Conservation (phyloP, 2,888 invertebrate species). For the Leptothorax acervorum region DNA sequence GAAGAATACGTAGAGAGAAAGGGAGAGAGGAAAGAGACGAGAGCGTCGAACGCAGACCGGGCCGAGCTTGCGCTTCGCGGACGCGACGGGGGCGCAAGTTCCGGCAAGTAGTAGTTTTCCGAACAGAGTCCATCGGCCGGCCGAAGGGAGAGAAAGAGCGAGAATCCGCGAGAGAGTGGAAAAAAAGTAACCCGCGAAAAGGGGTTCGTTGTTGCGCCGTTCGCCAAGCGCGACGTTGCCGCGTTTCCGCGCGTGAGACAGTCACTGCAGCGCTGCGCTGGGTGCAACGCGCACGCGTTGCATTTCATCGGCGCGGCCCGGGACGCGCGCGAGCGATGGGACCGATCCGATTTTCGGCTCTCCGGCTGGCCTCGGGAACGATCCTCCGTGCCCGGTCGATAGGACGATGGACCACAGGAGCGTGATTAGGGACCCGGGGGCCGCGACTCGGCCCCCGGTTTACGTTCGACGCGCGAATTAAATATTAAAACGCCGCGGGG, state of each 20-base stretch:
- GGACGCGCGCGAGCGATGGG: constrained; percentile 46
- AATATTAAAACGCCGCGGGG: background rate
- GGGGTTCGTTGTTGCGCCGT: constrained; percentile 71
- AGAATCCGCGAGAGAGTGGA: constrained; percentile 51
- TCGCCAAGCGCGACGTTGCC: constrained; percentile 68
- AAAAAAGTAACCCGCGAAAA: constrained; percentile 72
- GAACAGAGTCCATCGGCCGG: constrained; percentile 64
- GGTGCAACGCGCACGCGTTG: constrained; percentile 28
- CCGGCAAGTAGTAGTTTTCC: constrained; percentile 68
- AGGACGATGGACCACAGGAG: background rate
- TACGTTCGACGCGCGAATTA: background rate
- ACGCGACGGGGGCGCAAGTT: constrained; percentile 56
- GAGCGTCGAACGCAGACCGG: constrained; percentile 28
- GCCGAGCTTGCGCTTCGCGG: constrained; percentile 57
- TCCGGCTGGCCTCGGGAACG: background rate
- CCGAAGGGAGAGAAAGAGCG: constrained; percentile 56
- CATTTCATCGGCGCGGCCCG: constrained; percentile 19
- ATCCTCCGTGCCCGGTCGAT: constrained; percentile 3
- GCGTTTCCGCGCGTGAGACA: background rate
- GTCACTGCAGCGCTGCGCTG: background rate
- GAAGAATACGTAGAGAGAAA: background rate
- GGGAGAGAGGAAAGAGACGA: background rate
- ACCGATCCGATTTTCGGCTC: constrained; percentile 48
- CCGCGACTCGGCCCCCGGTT: background rate
- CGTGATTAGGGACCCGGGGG: background rate